Conservation (phyloP, 2,797 vertebrate genomes). For the Gallinago stenura region DNA sequence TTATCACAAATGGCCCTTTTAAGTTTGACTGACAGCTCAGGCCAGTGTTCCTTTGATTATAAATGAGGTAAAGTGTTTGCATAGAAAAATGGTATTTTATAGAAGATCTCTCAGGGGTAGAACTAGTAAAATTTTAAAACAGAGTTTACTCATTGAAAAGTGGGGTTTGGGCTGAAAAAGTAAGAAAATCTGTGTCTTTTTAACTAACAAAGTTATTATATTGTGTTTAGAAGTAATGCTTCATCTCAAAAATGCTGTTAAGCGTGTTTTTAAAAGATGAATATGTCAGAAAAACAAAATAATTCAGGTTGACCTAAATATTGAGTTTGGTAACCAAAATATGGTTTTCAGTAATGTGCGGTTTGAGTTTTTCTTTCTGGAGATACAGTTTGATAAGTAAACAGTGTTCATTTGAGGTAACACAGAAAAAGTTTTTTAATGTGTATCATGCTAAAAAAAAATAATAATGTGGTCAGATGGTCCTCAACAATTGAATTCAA, state of each 20-base stretch:
- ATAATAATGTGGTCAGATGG: neutral
- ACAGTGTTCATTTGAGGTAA: neutral
- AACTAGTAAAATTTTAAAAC: neutral
- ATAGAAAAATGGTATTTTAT: conserved; percentile 5
- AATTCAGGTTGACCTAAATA: neutral
- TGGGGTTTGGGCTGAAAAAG: neutral
- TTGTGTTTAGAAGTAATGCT: neutral
- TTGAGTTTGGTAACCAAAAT: neutral
- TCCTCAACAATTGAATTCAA: neutral
- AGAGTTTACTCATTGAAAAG: neutral
- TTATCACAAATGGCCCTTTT: conserved; percentile 34
- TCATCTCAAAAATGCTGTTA: neutral
- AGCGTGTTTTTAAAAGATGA: neutral
- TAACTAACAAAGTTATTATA: neutral
- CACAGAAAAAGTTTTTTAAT: neutral
- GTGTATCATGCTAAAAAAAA: neutral
- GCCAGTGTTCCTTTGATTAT: conserved; percentile 7
- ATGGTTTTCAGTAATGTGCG: neutral
- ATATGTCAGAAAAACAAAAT: neutral
- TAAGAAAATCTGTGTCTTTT: neutral
- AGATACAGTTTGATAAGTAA: neutral
- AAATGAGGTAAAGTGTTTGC: conserved; percentile 29
- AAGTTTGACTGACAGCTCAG: conserved; percentile 24
- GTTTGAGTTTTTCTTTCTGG: neutral
- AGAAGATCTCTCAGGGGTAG: neutral